Percentiles rank a stretch among this genome's conserved stretches.
phyloP scores from a whole-genome alignment of 2,888 invertebrate species.

The Physocephala rufipes region DNA sequence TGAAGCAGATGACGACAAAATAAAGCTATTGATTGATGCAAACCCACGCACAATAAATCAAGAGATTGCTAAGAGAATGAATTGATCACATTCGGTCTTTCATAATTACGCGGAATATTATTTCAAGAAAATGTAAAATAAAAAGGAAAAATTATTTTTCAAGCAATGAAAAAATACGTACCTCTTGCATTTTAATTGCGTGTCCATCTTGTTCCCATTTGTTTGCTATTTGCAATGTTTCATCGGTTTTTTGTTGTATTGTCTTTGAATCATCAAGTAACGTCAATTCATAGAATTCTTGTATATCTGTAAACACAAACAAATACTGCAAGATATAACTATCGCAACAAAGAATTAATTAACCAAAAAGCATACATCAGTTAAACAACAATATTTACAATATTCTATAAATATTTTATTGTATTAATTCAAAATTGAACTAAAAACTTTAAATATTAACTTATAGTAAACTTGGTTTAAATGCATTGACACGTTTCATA shows the following conservation, averaged over 20 bases:
- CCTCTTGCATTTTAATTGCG: constrained; percentile 64
- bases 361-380: not conserved
- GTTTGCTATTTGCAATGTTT: constrained; percentile 93
- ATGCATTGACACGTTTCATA: not conserved
- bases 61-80: no score
- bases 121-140: no score
- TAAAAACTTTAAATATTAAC: not conserved
- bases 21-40: no score
- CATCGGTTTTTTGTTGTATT: constrained; percentile 93
- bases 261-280: constrained; percentile 95
- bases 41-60: no score
- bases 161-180: no score
- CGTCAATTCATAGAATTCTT: constrained; percentile 98
- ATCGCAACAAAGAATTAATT: no score
- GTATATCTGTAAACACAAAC: constrained; percentile 81
- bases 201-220: constrained; percentile 81
- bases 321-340: not conserved
- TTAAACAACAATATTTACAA: not conserved
- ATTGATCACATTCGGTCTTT: no score
- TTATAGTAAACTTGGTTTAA: not conserved
- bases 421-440: not conserved
- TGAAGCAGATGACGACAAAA: no score
- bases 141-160: no score
- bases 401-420: not conserved
- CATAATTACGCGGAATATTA: no score